These are phyloP conservation scores for Acanthoscelides obtectus DNA, from an alignment of 2,888 invertebrate species.

Conservation along the genomic window DNA sequence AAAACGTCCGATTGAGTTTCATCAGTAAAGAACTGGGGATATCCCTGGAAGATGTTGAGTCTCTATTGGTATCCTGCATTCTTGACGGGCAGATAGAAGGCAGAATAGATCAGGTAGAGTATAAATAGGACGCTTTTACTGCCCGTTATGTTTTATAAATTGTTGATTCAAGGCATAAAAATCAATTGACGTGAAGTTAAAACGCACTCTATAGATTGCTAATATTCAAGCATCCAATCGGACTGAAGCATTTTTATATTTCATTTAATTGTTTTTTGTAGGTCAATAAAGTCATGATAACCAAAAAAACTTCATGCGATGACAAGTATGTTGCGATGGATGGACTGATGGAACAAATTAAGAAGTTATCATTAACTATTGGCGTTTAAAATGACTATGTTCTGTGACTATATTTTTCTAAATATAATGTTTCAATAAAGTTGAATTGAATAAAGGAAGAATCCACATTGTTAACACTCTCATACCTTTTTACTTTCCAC, in stretches of 20 bases:
- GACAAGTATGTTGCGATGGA: slow-evolving; percentile 85
- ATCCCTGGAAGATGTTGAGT: slow-evolving; percentile 88
- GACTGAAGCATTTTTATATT: too few species aligned
- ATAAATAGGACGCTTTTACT: too few species aligned
- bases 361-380: slow-evolving; percentile 23
- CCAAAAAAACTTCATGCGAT: slow-evolving; percentile 48
- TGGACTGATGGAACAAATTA: slow-evolving; percentile 74
- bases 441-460: too few species aligned
- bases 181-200: too few species aligned
- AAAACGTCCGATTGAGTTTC: slow-evolving; percentile 91
- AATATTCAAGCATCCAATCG: too few species aligned
- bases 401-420: slow-evolving; percentile 7
- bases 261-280: too few species aligned
- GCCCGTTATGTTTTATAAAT: too few species aligned
- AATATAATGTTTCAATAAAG: slow-evolving; percentile 4
- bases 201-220: too few species aligned
- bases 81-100: slow-evolving; percentile 84
- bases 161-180: too few species aligned
- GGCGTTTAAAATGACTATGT: slow-evolving; percentile 15
- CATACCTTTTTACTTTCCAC: too few species aligned
- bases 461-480: too few species aligned
- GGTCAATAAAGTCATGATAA: background rate
- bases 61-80: slow-evolving; percentile 92
- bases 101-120: slow-evolving; percentile 76
- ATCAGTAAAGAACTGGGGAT: slow-evolving; percentile 91